Evolutionary conservation across 2,888 invertebrate species (phyloP).

Genomic region (Eupeodes luniger): DNA sequence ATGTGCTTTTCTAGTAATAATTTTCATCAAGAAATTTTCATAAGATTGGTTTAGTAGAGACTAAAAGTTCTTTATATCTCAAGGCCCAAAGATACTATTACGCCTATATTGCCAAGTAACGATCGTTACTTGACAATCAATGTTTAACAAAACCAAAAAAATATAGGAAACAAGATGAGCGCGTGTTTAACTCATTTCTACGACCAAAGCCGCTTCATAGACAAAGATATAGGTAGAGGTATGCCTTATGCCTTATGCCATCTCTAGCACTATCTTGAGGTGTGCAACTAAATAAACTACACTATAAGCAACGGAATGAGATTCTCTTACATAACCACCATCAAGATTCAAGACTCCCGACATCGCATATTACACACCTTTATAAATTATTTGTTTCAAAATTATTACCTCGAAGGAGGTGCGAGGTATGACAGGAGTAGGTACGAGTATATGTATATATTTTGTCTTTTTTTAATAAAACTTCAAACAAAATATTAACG

Average conservation of each 20-base stretch:
- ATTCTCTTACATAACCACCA: constrained; percentile 62
- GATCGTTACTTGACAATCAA: constrained; percentile 74
- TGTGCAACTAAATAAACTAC: constrained; percentile 72
- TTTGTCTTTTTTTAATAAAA: constrained; percentile 35
- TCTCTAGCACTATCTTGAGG: constrained; percentile 37
- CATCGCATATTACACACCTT: constrained; percentile 73
- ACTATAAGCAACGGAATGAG: constrained; percentile 50
- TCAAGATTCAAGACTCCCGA: constrained; percentile 48
- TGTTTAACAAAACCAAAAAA: constrained; percentile 40
- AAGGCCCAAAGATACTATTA: not conserved
- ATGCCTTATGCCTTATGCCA: not conserved
- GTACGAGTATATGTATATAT: constrained; percentile 7
- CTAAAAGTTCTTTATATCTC: not conserved
- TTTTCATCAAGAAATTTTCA: no score
- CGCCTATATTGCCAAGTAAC: constrained; percentile 38
- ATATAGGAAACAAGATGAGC: constrained; percentile 69
- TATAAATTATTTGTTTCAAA: constrained; percentile 77
- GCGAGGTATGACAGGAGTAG: not conserved
- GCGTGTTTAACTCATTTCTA: constrained; percentile 72
- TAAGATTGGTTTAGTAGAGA: no score
- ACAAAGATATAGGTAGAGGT: not conserved
- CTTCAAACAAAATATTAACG: constrained; percentile 59
- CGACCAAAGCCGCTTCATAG: constrained; percentile 31
- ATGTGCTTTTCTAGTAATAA: no score
- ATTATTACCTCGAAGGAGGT: constrained; percentile 53